phyloP scores from a whole-genome alignment of 2,113 vertebrate species.

The Narcine bancroftii region DNA sequence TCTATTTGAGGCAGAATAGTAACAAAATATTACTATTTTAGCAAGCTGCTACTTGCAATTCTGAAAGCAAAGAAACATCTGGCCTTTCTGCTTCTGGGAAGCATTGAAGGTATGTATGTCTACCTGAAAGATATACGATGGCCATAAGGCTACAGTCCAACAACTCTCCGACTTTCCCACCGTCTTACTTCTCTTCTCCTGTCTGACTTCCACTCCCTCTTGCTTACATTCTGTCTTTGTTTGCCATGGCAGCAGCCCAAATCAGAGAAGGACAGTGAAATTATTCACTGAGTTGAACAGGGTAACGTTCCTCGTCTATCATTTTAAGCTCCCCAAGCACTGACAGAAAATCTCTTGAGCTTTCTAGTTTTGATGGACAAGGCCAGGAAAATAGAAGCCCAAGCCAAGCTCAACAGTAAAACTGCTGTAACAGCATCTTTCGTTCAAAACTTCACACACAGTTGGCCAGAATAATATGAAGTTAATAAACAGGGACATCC shows the following conservation, averaged over 20 bases:
- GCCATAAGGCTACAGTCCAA: not conserved
- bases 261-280: conserved; percentile 52
- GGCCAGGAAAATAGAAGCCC: conserved; percentile 50
- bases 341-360: conserved; percentile 39
- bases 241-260: conserved; percentile 56
- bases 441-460: conserved; percentile 49
- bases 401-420: conserved; percentile 59
- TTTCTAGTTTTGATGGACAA: conserved; percentile 42
- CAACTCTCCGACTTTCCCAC: not conserved
- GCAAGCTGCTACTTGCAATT: conserved; percentile 15
- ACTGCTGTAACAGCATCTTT: conserved; percentile 52
- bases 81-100: not conserved
- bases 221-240: conserved; percentile 42
- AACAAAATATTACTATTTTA: conserved; percentile 2
- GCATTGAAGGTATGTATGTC: not conserved
- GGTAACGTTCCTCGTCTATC: conserved; percentile 50
- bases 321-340: conserved; percentile 42
- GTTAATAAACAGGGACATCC: conserved; percentile 51
- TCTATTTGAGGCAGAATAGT: conserved; percentile 31
- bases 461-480: conserved; percentile 51
- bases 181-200: not conserved
- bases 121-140: not conserved
- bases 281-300: conserved; percentile 51
- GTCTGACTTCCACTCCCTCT: not conserved
- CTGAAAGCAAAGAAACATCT: not conserved